Conservation (phyloP, 2,797 vertebrate genomes). For the Chloroceryle inda region DNA sequence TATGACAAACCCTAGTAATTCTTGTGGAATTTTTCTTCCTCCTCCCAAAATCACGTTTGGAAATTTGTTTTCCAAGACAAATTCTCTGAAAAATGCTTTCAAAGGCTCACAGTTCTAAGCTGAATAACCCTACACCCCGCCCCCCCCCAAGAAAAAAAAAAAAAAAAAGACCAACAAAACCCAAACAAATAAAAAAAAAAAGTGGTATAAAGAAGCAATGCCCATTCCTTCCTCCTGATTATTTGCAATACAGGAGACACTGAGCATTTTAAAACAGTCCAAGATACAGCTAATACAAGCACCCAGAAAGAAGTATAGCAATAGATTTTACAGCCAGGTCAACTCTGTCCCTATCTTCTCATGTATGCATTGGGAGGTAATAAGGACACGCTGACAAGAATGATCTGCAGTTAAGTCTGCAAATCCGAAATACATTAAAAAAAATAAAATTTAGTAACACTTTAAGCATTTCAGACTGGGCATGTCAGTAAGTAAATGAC, state of each 20-base stretch:
- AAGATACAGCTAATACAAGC: not conserved
- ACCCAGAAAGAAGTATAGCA: not conserved
- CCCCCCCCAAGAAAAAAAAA: not conserved
- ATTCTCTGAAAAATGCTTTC: not conserved
- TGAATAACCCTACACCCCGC: not conserved
- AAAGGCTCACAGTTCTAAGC: not conserved
- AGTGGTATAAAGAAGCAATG: not conserved
- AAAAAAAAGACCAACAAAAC: too few relatives aligned
- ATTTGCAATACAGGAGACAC: not conserved
- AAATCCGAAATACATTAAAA: not conserved
- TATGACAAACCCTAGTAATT: not conserved
- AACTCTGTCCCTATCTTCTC: not conserved
- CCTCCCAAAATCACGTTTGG: not conserved
- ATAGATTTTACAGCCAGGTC: not conserved
- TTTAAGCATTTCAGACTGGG: not conserved
- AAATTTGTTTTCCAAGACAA: not conserved
- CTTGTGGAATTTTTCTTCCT: not conserved
- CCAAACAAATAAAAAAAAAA: too few relatives aligned
- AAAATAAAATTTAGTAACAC: not conserved
- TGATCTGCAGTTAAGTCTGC: not conserved
- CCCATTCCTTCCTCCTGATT: not conserved
- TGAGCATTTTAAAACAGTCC: not conserved
- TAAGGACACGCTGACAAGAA: not conserved
- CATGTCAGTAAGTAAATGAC: not conserved
- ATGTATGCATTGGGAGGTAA: not conserved